Evolutionary conservation across 2,888 invertebrate species (phyloP).

Genomic region (Zootermopsis nevadensis): DNA sequence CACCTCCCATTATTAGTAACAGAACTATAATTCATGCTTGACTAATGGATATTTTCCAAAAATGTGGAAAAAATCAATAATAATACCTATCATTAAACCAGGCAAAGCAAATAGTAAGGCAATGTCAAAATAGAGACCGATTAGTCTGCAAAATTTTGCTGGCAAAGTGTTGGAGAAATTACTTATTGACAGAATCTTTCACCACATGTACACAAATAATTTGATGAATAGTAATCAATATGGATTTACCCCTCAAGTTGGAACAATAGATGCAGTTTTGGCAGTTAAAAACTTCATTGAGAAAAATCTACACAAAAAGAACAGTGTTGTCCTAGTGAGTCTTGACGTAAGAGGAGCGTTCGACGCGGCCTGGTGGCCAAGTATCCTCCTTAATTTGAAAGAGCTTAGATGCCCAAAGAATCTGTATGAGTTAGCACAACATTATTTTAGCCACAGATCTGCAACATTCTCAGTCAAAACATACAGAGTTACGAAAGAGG

Average conservation of each 20-base stretch:
- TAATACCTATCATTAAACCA: not conserved
- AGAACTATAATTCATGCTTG: not conserved
- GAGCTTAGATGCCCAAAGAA: constrained; percentile 6
- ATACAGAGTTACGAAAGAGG: not conserved
- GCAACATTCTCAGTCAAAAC: not conserved
- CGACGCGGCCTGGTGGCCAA: constrained; percentile 20
- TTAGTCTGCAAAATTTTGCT: not conserved
- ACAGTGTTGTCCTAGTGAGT: not conserved
- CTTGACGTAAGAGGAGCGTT: constrained; percentile 17
- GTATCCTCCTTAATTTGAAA: not conserved
- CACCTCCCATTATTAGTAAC: not conserved
- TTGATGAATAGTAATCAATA: not conserved
- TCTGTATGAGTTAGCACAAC: not conserved
- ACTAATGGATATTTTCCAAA: not conserved
- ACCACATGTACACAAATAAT: not conserved
- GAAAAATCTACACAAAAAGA: not conserved
- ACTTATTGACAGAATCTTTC: not conserved
- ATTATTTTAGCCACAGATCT: not conserved
- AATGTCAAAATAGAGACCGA: constrained; percentile 1
- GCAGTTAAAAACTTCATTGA: not conserved
- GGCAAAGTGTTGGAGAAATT: constrained; percentile 5
- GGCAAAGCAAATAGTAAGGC: not conserved
- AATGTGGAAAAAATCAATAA: constrained; percentile 15
- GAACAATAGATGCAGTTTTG: not conserved
- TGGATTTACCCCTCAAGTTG: constrained; percentile 1